Evolutionary conservation across 2,797 vertebrate species (phyloP), one percentile per base, ranked within the genome.

Genomic region (Paguma larvata): DNA sequence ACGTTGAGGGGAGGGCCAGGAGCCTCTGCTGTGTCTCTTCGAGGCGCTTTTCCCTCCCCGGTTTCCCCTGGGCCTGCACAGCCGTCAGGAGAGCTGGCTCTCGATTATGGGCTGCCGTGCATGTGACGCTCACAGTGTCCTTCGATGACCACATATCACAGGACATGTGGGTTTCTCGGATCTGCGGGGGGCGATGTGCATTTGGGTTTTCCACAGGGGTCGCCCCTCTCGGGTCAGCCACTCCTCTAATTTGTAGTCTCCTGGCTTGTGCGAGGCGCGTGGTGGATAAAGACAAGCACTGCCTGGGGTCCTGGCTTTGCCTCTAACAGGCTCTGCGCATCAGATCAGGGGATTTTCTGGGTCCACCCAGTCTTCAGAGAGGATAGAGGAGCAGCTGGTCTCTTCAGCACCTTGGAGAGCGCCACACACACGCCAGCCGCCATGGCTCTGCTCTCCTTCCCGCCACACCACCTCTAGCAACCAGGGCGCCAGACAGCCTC

Each of bases 381-480:
- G 11, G 15, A 34, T 30, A 32, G 25, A 13, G 46, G 15, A 4
- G 18, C 0, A 1, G 41, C 41, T 0, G 3, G 7, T 48, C 4
- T 2, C 23, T 97, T 98, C 98, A 98, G 98, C 12, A 98, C 98
- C 98, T 44, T 63, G 98, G 98, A 98, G 70, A 98, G 97, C 91
- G 16, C 34, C 19, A 0, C 12, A 0, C 1, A 0, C 13, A 0
- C 0, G 1, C 38, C 6, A 15, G 1, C 38, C 6, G 27, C 10
- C 38, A 1, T 0, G 5, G 32, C 59, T 14, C 0, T 6, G 21
- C 92, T n/a, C 46, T 5, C 0, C 2, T 23, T 46, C 14, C 19
- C 19, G 25, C n/a, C 7, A 1, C 63, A 48, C 27, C 18, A 1
- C 56, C 32, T 48, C 53, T 10, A 67, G 23, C 7, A 12, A 30